A percentile compares a stretch with the other conserved stretches of the same genome.
phyloP scores from a whole-genome alignment of 2,797 vertebrate genomes.

The Artibeus jamaicensis region DNA sequence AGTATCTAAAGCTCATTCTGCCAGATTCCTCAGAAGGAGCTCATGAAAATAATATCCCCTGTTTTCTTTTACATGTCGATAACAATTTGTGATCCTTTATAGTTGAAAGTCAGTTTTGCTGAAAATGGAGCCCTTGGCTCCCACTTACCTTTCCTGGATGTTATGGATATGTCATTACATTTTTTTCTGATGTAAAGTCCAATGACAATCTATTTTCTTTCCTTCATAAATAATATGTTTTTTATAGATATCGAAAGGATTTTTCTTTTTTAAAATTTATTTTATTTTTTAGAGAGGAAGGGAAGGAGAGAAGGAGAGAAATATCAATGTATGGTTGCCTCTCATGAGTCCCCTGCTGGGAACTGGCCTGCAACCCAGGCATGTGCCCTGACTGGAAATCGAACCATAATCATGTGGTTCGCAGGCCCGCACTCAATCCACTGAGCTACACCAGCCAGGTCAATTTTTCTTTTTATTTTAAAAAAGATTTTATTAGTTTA shows the following conservation, averaged over 20 bases:
- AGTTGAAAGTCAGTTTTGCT: background rate
- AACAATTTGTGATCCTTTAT: background rate
- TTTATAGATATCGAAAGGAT: background rate
- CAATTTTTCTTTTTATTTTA: no score
- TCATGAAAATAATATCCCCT: background rate
- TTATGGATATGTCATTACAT: background rate
- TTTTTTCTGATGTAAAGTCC: background rate
- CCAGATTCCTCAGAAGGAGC: background rate
- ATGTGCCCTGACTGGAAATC: no score
- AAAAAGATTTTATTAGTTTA: no score
- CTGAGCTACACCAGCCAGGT: no score
- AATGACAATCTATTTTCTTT: background rate
- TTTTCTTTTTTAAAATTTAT: background rate
- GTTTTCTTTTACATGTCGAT: background rate
- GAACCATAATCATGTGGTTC: no score
- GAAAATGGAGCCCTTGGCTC: background rate
- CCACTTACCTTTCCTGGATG: background rate
- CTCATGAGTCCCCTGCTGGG: no score
- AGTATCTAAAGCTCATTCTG: background rate
- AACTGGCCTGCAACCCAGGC: no score
- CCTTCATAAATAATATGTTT: background rate
- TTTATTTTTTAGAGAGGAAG: no score
- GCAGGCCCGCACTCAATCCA: no score
- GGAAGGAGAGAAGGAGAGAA: no score
- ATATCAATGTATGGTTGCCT: no score